Percentiles rank a stretch among this genome's conserved stretches.
phyloP scores from a whole-genome alignment of 2,113 vertebrate species.

The Ranitomeya variabilis region DNA sequence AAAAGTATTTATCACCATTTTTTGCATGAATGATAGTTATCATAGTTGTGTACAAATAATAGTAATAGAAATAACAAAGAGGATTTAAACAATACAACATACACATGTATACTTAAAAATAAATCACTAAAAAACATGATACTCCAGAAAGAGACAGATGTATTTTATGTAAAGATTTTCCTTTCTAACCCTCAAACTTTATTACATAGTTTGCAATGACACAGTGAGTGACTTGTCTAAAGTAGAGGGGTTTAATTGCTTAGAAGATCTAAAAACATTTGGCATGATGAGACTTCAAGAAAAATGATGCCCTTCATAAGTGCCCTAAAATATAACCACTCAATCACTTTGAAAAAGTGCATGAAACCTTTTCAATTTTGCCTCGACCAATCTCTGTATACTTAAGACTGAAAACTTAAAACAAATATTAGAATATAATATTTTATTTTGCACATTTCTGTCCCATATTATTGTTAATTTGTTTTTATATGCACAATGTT shows the following conservation, averaged over 20 bases:
- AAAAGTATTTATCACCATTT: not conserved
- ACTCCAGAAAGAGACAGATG: not conserved
- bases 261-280: slow-evolving; percentile 46
- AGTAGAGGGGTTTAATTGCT: slow-evolving; percentile 56
- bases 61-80: not conserved
- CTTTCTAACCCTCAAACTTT: slow-evolving; percentile 14
- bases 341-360: slow-evolving; percentile 25
- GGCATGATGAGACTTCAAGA: slow-evolving; percentile 49
- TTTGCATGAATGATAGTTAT: too few relatives aligned
- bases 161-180: slow-evolving; percentile 5
- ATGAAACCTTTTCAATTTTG: slow-evolving; percentile 13
- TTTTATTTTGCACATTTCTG: not conserved
- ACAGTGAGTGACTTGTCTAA: slow-evolving; percentile 47
- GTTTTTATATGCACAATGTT: slow-evolving; percentile 21
- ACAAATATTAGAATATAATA: not conserved
- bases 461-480: slow-evolving; percentile 13
- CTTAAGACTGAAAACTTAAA: slow-evolving; percentile 3
- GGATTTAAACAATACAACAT: not conserved
- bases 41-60: not conserved
- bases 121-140: not conserved
- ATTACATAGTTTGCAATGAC: slow-evolving; percentile 42
- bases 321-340: slow-evolving; percentile 51
- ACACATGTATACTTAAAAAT: not conserved
- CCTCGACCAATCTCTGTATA: slow-evolving; percentile 2
- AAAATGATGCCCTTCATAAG: slow-evolving; percentile 51